Evolutionary conservation across 2,113 vertebrate genomes (phyloP).

Genomic region (Sapayoa aenigma): DNA sequence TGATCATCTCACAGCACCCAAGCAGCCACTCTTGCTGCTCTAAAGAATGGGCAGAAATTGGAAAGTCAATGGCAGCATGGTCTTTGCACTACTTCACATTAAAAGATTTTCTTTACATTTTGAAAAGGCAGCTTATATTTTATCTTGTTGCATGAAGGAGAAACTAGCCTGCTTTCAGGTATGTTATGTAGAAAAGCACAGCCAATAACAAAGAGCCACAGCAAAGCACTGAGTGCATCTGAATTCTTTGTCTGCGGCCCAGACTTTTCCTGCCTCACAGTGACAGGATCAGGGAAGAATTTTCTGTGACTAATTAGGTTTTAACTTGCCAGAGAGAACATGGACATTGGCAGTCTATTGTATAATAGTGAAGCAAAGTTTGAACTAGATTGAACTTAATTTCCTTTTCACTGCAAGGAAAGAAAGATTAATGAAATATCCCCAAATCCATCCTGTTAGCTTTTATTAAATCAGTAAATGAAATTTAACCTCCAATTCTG

Average conservation of each 20-base stretch:
- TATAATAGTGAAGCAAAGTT: slow-evolving; percentile 75
- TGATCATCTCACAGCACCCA: background rate
- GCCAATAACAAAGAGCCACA: background rate
- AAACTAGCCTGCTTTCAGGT: background rate
- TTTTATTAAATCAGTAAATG: slow-evolving; percentile 98
- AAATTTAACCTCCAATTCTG: slow-evolving; percentile 86
- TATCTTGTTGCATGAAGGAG: background rate
- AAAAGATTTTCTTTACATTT: background rate
- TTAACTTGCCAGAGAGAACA: slow-evolving; percentile 84
- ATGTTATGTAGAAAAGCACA: background rate
- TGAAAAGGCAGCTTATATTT: background rate
- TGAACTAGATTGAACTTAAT: slow-evolving; percentile 90
- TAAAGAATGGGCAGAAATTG: background rate
- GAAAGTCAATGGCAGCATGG: background rate
- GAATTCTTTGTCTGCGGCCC: slow-evolving; percentile 55
- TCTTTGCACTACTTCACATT: background rate
- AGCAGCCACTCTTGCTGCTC: background rate
- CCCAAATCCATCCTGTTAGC: slow-evolving; percentile 96
- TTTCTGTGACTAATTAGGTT: slow-evolving; percentile 89
- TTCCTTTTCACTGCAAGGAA: slow-evolving; percentile 93
- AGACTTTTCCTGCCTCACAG: slow-evolving; percentile 69
- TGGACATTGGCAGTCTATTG: slow-evolving; percentile 81
- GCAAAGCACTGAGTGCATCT: slow-evolving; percentile 42
- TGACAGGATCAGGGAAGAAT: slow-evolving; percentile 86
- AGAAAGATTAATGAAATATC: slow-evolving; percentile 98